phyloP scores from a whole-genome alignment of 2,797 vertebrate genomes.

The Nannoperca obscura region DNA sequence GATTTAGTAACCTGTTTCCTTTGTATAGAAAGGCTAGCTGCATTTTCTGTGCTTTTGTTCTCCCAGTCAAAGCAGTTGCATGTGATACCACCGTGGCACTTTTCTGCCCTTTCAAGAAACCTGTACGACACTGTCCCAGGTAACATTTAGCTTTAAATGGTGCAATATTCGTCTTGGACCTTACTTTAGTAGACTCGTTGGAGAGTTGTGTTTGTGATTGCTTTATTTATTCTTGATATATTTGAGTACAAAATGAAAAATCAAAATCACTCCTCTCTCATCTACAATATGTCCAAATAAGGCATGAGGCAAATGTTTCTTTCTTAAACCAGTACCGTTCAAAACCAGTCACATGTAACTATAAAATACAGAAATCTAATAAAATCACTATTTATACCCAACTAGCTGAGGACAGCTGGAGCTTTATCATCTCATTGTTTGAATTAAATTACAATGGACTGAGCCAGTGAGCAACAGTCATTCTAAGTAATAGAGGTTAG shows the following conservation, averaged over 20 bases:
- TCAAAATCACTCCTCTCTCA: constrained; percentile 23
- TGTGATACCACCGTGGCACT: constrained; percentile 94
- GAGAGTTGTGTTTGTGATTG: too few relatives aligned
- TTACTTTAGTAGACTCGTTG: too few relatives aligned
- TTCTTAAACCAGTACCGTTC: constrained; percentile 65
- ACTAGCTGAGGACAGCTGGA: neutral
- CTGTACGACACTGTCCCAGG: constrained; percentile 95
- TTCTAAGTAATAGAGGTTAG: neutral
- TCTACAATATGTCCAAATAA: constrained; percentile 71
- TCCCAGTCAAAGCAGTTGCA: constrained; percentile 92
- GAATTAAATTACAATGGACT: neutral
- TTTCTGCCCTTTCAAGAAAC: constrained; percentile 94
- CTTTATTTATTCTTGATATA: too few relatives aligned
- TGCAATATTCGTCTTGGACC: too few relatives aligned
- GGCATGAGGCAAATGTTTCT: constrained; percentile 72
- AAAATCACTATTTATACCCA: constrained; percentile 83
- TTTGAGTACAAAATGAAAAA: constrained; percentile 31
- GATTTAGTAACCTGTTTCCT: neutral
- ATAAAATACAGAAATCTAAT: constrained; percentile 84
- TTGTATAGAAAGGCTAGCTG: neutral
- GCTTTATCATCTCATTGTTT: neutral
- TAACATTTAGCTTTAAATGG: constrained; percentile 65
- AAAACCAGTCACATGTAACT: constrained; percentile 64
- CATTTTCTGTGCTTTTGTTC: constrained; percentile 22
- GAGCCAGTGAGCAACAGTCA: neutral